Base-by-base conservation (phyloP, 2,888 invertebrate species). In the Gari tellinella region DNA sequence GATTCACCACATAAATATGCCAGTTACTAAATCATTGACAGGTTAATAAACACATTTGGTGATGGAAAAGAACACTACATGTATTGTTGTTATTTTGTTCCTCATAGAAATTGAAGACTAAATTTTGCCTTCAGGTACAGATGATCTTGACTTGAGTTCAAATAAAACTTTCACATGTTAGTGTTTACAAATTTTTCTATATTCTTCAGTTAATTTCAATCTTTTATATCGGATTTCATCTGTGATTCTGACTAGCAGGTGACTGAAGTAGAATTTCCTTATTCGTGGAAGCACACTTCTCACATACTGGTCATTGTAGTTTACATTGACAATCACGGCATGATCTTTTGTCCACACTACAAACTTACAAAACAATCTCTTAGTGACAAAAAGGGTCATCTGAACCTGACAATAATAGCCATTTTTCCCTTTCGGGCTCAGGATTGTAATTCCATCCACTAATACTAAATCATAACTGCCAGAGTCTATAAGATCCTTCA, bases 371-470 rank as follows among this genome's bases (percentile, higher is more conserved):
- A 43, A 2, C 12, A 7, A 10, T 31, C 53, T 31, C 7, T 57
- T 37, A 5, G 62, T 55, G 37, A 55, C 55, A 23, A 17, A 69
- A 43, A 57, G 52, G 31, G 62, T 26, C 21, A 62, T 49, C 25
- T 68, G 61, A 0, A 68, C 61, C 23, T 67, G 58, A n/a, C n/a
- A n/a, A n/a, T n/a, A n/a, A n/a, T n/a, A n/a, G 0, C 65, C 57
- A 49, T 66, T 67, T 53, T 17, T 67, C 2, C 67, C 67, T 17
- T 60, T 67, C 17, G 52, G 60, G 19, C 53, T 61, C 1, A 60
- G 15, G 19, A 15, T 1, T 14, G 48, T 15, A 15, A 23, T 17
- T 7, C 31, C 31, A 23, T 51, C n/a, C 10, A 25, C 31, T 17
- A 37, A 37, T 7, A 17, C 15, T 37, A 58, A 57, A 43, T 57